phyloP scores from a whole-genome alignment of 37 sponge, comb jelly and placozoan genomes.

The Beroe forskalii region DNA sequence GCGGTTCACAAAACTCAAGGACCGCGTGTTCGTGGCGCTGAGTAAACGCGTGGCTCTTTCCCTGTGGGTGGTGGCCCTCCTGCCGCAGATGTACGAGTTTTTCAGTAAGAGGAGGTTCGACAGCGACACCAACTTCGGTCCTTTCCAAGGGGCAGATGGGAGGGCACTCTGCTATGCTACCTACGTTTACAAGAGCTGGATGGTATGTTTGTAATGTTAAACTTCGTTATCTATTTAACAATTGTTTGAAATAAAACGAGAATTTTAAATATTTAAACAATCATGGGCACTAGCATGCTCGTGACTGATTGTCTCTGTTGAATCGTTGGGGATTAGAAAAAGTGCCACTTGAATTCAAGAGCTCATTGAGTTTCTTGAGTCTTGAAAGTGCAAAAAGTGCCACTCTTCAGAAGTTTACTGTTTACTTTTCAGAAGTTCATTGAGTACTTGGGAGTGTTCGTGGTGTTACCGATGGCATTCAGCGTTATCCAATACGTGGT shows the following conservation, averaged over 20 bases:
- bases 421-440: neutral
- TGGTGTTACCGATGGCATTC: neutral
- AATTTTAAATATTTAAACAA: no score
- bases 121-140: neutral
- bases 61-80: slow-evolving; percentile 20
- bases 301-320: no score
- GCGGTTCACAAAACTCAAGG: slow-evolving; percentile 47
- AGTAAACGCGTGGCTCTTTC: slow-evolving; percentile 16
- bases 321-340: no score
- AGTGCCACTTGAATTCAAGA: no score
- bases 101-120: neutral
- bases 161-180: slow-evolving; percentile 21
- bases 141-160: neutral
- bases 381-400: no score
- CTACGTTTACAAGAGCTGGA: neutral
- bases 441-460: neutral
- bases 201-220: neutral
- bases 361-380: no score
- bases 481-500: slow-evolving; percentile 17
- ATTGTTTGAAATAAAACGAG: no score
- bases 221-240: no score
- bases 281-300: no score
- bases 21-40: slow-evolving; percentile 9
- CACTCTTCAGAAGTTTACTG: no score
- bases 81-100: slow-evolving; percentile 7